Evolutionary conservation across 2,113 vertebrate species (phyloP), one percentile per base, ranked within the genome.

Genomic region (cattle (Bos taurus)): DNA sequence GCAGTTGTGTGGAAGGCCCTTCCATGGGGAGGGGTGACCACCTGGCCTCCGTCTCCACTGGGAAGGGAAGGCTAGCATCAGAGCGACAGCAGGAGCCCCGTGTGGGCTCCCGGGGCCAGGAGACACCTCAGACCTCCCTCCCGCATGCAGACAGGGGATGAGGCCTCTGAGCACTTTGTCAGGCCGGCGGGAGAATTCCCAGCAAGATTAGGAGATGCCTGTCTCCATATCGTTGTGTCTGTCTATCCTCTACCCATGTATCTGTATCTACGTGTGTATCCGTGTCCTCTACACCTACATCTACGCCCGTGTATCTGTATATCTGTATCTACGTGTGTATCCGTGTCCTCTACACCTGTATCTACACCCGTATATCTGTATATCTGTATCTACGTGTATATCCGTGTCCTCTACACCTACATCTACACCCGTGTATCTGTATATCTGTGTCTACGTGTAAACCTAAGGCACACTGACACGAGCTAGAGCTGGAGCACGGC

Each of bases 211-310:
- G 19, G 33, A 26, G 30, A 4, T 7, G 2, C 0, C 9, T 33
- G 23, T 30, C 13, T 54, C n/a, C 25, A 1, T 30, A 9, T 19
- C 2, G n/a, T 3, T 10, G 10, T 11, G 7, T 10, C 0, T 50
- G 19, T 6, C 43, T 50, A 0, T 8, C 10, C 11, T 52, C 78
- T 50, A 28, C 8, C 43, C 7, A 1, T 17, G 43, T 48, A 0
- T 43, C n/a, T 36, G 0, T 23, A 6, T 36, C n/a, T 36, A 0
- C 9, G 1, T 2, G 3, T 25, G 3, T 48, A 48, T 48, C 48
- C 11, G 11, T 48, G 48, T 48, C 11, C 48, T 48, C 48, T 12
- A 12, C 48, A 48, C 48, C 48, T 12, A 0, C 0, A 0, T 48
- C 48, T 48, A 2, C 11, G 12, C 48, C 48, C 48, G 48, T 12